Evolutionary conservation across 2,888 invertebrate genomes (phyloP), one percentile per base, ranked within the genome.

Genomic region (Mythimna pallens): DNA sequence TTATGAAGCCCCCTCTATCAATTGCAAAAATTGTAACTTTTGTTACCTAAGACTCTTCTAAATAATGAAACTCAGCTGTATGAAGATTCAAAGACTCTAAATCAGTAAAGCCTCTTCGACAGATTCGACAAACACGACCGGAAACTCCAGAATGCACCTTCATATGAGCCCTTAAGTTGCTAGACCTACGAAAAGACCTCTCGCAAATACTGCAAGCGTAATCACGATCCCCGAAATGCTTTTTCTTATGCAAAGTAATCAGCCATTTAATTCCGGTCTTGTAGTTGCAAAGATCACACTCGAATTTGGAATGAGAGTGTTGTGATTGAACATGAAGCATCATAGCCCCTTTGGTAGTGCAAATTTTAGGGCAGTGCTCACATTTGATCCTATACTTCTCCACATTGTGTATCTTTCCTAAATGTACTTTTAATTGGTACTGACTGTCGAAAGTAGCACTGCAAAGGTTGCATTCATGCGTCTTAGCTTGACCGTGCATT

Each of bases 191-290:
- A 62, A 97, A 96, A 82, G 92, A 93, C 59, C 93, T 95, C 0
- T 95, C 94, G 70, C 97, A 97, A n/a, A 97, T 91, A 55, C 96
- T 96, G 75, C 97, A 97, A 1, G 92, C 90, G 71, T 97, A 97
- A 17, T 94, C 92, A 14, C 93, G 95, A 2, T 96, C 95, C 0
- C 95, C 95, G 25, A 92, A 94, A 89, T 97, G 97, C 55, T 94
- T 95, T 30, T 94, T 92, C 65, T 93, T 94, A 75, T 97, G 97
- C 3, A 94, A 73, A 40, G 90, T 94, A 0, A 95, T 88, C 85
- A 92, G 84, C 92, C 93, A 94, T 70, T 93, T 93, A 0, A 93
- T 92, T 0, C 90, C 90, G 0, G 93, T 90, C 17, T 90, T 92
- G 50, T 95, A 95, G 8, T 91, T 92, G 74, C 95, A 95, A 0